phyloP scores from a whole-genome alignment of 2,888 invertebrate genomes.

The Desoria tigrina region DNA sequence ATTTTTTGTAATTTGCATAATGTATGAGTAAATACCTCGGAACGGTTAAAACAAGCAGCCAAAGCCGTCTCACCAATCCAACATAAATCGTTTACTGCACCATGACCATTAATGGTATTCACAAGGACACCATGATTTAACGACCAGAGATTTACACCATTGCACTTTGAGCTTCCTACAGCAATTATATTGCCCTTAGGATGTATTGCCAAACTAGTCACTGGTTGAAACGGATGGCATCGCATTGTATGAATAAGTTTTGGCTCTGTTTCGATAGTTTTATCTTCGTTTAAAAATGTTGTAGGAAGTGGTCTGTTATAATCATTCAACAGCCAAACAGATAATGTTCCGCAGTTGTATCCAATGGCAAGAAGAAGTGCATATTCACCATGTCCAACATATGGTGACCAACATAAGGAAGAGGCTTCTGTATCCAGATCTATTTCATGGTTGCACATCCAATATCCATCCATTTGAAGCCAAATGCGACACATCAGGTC shows the following conservation, averaged over 20 bases:
- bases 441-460: constrained; percentile 59
- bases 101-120: constrained; percentile 62
- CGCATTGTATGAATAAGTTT: constrained; percentile 58
- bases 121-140: constrained; percentile 63
- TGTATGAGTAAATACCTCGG: constrained; percentile 58
- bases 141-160: constrained; percentile 65
- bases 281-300: constrained; percentile 1
- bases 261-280: not conserved
- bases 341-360: constrained; percentile 61
- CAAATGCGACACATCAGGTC: constrained; percentile 60
- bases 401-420: constrained; percentile 62
- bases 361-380: constrained; percentile 61
- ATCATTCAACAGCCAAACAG: constrained; percentile 59
- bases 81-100: constrained; percentile 60
- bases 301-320: constrained; percentile 12
- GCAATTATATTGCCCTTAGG: constrained; percentile 62
- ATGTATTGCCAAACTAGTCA: constrained; percentile 62
- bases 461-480: constrained; percentile 57
- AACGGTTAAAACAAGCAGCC: constrained; percentile 62
- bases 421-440: constrained; percentile 58
- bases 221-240: constrained; percentile 62
- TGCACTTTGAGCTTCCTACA: constrained; percentile 58
- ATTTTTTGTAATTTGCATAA: too few species aligned
- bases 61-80: constrained; percentile 61
- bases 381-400: constrained; percentile 57